A percentile compares a stretch with the other conserved stretches of the same genome.
Conservation (phyloP, 1,140 invertebrate genomes). For the Chionoecetes opilio region DNA sequence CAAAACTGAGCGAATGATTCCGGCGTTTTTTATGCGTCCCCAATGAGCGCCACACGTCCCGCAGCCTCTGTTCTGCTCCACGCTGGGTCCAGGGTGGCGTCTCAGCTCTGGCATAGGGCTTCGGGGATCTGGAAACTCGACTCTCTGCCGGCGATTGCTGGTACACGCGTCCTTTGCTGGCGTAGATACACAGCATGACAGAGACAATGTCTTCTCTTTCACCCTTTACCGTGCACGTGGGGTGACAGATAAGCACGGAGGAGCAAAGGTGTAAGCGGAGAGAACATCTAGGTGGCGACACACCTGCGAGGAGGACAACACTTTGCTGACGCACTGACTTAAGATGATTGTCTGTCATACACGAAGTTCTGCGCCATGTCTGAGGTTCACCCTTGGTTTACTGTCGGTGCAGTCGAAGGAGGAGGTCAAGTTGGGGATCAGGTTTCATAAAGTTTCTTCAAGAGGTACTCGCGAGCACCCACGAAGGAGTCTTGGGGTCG, state of each 20-base stretch:
- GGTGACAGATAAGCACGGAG: background rate
- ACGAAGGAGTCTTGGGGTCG: background rate
- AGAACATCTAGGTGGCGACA: background rate
- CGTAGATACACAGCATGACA: background rate
- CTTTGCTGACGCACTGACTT: background rate
- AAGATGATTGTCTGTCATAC: slow-evolving; percentile 57
- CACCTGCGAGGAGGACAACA: background rate
- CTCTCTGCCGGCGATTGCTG: too few relatives aligned
- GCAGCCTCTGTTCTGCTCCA: too few relatives aligned
- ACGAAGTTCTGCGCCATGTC: slow-evolving; percentile 45
- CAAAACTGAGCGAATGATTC: slow-evolving; percentile 17
- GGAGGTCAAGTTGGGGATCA: background rate
- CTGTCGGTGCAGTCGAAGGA: background rate
- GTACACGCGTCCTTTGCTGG: background rate
- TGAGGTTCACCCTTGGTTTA: background rate
- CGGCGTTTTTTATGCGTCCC: background rate
- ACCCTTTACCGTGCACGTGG: background rate
- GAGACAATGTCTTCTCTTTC: background rate
- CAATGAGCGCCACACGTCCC: background rate
- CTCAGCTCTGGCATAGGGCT: background rate
- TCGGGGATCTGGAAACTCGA: background rate
- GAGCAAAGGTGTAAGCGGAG: background rate
- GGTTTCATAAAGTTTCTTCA: background rate
- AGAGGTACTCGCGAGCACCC: background rate
- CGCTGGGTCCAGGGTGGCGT: too few relatives aligned